phyloP scores from a whole-genome alignment of 2,888 invertebrate genomes.

The Tanypteryx hageni region DNA sequence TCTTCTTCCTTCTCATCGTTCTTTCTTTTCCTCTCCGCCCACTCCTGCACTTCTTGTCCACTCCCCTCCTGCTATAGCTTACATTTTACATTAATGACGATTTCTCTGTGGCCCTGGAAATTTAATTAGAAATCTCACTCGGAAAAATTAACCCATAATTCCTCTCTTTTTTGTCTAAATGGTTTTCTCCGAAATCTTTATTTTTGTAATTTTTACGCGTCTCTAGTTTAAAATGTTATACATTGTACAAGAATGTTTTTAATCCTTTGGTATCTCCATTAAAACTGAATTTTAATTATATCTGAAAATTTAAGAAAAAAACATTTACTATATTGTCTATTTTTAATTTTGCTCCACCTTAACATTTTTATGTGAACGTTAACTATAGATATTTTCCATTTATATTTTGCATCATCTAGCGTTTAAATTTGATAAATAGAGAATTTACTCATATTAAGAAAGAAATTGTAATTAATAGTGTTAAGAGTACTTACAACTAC shows the following conservation, averaged over 20 bases:
- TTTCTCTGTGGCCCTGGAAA: slow-evolving; percentile 48
- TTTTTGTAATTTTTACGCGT: not conserved
- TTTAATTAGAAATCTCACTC: slow-evolving; percentile 60
- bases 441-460: no score
- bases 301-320: no score
- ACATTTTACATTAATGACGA: slow-evolving; percentile 59
- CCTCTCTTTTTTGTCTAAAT: slow-evolving; percentile 51
- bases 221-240: not conserved
- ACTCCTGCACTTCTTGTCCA: not conserved
- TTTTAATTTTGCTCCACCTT: no score
- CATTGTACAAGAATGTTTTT: not conserved
- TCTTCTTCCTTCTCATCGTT: slow-evolving; percentile 29
- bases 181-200: not conserved
- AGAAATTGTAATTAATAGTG: no score
- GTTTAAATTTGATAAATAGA: no score
- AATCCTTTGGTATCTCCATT: no score
- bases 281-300: no score
- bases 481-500: no score
- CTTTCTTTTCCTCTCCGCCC: not conserved
- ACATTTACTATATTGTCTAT: no score
- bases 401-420: no score
- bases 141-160: slow-evolving; percentile 61
- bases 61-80: not conserved
- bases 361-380: no score
- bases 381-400: no score